Percentiles rank a stretch among this genome's conserved stretches.
Evolutionary conservation across 1,140 invertebrate genomes (phyloP).

Genomic region (Thaumetopoea pityocampa): DNA sequence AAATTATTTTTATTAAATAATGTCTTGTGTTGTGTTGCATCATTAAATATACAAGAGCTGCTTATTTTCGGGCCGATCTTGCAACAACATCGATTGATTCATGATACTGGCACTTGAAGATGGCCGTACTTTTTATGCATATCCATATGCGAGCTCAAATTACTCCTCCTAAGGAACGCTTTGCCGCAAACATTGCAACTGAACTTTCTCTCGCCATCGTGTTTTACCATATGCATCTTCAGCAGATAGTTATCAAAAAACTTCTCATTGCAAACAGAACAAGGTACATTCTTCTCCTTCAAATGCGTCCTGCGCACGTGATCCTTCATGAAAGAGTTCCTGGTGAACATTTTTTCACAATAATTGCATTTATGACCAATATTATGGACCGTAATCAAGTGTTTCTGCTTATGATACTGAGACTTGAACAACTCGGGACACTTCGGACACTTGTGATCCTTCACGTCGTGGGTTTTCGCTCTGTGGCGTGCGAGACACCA

Average conservation of each 20-base stretch:
- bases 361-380: conserved; percentile 55
- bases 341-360: conserved; percentile 61
- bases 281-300: conserved; percentile 59
- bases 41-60: too few relatives aligned
- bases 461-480: conserved; percentile 47
- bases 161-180: conserved; percentile 76
- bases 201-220: conserved; percentile 79
- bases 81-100: too few relatives aligned
- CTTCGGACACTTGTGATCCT: conserved; percentile 55
- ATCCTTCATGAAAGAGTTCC: conserved; percentile 60
- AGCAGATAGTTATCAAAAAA: conserved; percentile 62
- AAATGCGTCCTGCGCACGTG: conserved; percentile 59
- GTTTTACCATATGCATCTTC: conserved; percentile 78
- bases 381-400: conserved; percentile 54
- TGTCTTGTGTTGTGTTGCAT: too few relatives aligned
- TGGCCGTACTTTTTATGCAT: conserved; percentile 64
- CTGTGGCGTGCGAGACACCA: conserved; percentile 49
- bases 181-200: conserved; percentile 77
- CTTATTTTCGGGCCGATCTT: too few relatives aligned
- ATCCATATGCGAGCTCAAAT: conserved; percentile 51
- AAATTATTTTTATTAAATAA: too few relatives aligned
- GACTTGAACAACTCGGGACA: conserved; percentile 53
- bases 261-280: conserved; percentile 53
- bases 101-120: conserved; percentile 11
- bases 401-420: conserved; percentile 61